These are phyloP conservation scores for Bombus vancouverensis DNA, from an alignment of 1,140 invertebrate species.

Conservation along the genomic window DNA sequence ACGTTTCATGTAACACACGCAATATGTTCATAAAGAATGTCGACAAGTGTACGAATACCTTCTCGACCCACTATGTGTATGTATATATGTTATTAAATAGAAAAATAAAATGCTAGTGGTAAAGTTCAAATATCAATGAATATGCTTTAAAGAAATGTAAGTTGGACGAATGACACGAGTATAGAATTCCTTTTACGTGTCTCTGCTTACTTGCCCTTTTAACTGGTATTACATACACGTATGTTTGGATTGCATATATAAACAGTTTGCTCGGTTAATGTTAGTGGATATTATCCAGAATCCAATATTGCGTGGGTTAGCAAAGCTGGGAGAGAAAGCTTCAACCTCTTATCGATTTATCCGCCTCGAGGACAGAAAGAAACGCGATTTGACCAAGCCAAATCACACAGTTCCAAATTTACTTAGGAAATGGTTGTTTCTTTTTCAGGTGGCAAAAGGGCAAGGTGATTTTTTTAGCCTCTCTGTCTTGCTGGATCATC, in stretches of 20 bases:
- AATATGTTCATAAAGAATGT: too few relatives aligned
- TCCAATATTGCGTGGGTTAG: conserved; percentile 15
- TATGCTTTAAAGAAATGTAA: too few relatives aligned
- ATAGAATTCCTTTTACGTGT: too few relatives aligned
- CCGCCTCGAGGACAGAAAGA: neutral
- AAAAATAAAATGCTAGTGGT: too few relatives aligned
- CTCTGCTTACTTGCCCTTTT: neutral
- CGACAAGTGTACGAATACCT: too few relatives aligned
- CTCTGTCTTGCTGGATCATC: conserved; percentile 96
- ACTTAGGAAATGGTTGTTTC: neutral
- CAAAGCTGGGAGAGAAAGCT: neutral
- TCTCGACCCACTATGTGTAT: too few relatives aligned
- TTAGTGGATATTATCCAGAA: conserved; percentile 8
- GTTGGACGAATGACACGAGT: too few relatives aligned
- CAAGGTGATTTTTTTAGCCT: conserved; percentile 94
- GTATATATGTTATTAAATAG: too few relatives aligned
- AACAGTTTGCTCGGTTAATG: neutral
- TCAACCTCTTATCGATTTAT: conserved; percentile 12
- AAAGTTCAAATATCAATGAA: too few relatives aligned
- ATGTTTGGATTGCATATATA: neutral
- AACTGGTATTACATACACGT: neutral
- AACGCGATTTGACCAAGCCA: neutral
- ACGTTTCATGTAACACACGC: too few relatives aligned
- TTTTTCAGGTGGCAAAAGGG: conserved; percentile 90
- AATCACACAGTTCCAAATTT: neutral